A percentile compares a stretch with the other conserved stretches of the same genome.
Evolutionary conservation across 2,888 invertebrate species (phyloP).

Genomic region (Rhagophthalmus giganteus): DNA sequence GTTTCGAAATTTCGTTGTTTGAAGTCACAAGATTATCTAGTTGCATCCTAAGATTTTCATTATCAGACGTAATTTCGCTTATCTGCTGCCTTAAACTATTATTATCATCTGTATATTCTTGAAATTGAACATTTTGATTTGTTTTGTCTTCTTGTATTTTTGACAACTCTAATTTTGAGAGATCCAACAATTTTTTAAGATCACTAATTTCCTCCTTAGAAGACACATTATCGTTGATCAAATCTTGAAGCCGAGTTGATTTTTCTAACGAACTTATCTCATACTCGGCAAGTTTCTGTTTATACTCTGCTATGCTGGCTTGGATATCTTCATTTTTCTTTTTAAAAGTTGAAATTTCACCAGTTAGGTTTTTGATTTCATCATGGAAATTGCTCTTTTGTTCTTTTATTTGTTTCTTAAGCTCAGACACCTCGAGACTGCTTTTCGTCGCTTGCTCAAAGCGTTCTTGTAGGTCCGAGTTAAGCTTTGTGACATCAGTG

Average conservation of each 20-base stretch:
- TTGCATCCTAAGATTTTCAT: conserved; percentile 23
- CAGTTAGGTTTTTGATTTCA: conserved; percentile 30
- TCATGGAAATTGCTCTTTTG: conserved; percentile 30
- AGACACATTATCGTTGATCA: conserved; percentile 22
- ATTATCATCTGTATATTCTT: background rate
- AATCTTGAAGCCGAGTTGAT: conserved; percentile 31
- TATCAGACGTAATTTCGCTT: conserved; percentile 25
- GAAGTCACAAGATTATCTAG: background rate
- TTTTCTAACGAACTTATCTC: conserved; percentile 8
- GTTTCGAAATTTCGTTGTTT: conserved; percentile 32
- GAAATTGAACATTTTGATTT: background rate
- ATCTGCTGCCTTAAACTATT: background rate
- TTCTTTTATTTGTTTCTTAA: conserved; percentile 30
- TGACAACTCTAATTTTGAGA: conserved; percentile 1
- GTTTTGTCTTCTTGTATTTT: background rate
- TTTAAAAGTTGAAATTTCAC: conserved; percentile 9
- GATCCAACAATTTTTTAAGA: conserved; percentile 1
- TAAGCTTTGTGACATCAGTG: background rate
- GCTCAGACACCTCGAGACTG: conserved; percentile 12
- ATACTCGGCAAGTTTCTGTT: conserved; percentile 15
- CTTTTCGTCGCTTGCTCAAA: background rate
- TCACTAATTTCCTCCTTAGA: conserved; percentile 6
- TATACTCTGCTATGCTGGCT: conserved; percentile 10
- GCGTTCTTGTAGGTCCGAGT: background rate
- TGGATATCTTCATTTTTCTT: conserved; percentile 12